A percentile compares a stretch with the other conserved stretches of the same genome.
These are phyloP conservation scores for Pseudachorutes palmiensis DNA, from an alignment of 1,140 invertebrate species.

Conservation along the genomic window DNA sequence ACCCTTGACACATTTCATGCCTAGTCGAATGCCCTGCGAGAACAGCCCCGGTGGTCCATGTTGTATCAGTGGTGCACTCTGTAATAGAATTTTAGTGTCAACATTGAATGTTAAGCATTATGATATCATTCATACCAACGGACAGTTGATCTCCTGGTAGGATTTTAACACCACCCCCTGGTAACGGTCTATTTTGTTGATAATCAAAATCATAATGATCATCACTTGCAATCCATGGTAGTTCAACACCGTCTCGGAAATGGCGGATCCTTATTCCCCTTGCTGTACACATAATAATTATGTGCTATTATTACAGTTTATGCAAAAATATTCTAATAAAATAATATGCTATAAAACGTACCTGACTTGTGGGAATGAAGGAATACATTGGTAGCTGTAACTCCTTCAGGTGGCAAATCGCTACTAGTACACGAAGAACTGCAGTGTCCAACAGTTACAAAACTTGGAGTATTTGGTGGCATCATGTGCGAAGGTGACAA, in stretches of 20 bases:
- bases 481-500: background rate
- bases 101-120: no score
- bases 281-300: conserved; percentile 44
- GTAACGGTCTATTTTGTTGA: conserved; percentile 42
- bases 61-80: background rate
- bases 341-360: background rate
- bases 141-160: conserved; percentile 25
- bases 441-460: conserved; percentile 15
- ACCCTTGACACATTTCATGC: background rate
- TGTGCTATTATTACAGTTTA: background rate
- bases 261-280: conserved; percentile 56
- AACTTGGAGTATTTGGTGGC: conserved; percentile 10
- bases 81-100: no score
- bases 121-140: background rate
- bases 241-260: conserved; percentile 53
- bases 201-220: conserved; percentile 59
- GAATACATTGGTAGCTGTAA: conserved; percentile 16
- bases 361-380: conserved; percentile 16
- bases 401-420: conserved; percentile 6
- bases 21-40: background rate
- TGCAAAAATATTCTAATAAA: background rate
- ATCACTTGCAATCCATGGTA: conserved; percentile 56
- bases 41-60: background rate
- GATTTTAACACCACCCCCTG: conserved; percentile 6
- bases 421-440: background rate